Base-by-base conservation (phyloP, 1,140 invertebrate genomes). In the Cataglyphis hispanica region DNA sequence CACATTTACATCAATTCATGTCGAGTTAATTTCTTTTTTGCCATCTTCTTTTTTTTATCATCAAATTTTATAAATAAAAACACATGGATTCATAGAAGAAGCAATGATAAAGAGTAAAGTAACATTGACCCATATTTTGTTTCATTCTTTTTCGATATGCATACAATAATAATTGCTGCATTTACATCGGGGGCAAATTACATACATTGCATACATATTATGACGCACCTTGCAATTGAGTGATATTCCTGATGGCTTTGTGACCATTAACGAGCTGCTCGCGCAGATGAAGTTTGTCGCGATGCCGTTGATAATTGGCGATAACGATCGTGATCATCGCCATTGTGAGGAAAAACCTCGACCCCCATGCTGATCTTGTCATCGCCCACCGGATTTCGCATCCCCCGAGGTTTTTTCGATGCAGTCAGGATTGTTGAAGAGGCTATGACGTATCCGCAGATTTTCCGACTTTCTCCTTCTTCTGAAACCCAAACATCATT, bases 381-480 rank as follows among this genome's bases (percentile, higher is more conserved):
- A 91, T 93, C 92, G 94, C 94, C 89, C 89, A 93, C 91, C 89
- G 91, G 84, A 86, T 91, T 89, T 94, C 87, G 93, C 94, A 94
- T 94, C 91, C 93, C 93, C 92, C 88, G 91, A 72, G 72, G 86
- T 67, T 91, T 89, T 86, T 81, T 53, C 83, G 64, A 60, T 89
- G 58, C 66, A 58, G 37, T 53, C 37, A 53, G 53, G 34, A 72
- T 53, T 64, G 70, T 88, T 77, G 84, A 83, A 31, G 27, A 58
- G 25, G 19, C 58, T 86, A 64, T 64, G 70, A 34, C 56, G 46
- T 67, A 37, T 37, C 58, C 3, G 66, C 72, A 31, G 25, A 3
- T 5, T 61, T 69, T 16, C 13, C 40, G 53, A 64, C n/a, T 8
- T 67, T 25, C 22, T 46, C 43, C 13, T 40, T n/a, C n/a, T 34